These are phyloP conservation scores for Aproaerema taeniolella DNA, from an alignment of 2,888 invertebrate genomes.

Conservation along the genomic window DNA sequence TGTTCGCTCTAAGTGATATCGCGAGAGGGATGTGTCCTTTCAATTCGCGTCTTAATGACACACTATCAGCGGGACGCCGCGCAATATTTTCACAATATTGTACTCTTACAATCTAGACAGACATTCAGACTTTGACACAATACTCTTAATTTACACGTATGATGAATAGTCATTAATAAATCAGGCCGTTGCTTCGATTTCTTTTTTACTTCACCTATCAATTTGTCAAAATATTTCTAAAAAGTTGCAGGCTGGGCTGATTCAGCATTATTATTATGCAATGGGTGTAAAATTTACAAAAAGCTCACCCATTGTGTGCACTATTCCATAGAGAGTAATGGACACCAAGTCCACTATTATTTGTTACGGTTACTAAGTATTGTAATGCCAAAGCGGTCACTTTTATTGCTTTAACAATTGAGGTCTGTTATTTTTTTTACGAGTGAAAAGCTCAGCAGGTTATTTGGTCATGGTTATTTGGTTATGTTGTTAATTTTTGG, in stretches of 20 bases:
- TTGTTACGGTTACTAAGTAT: slow-evolving; percentile 14
- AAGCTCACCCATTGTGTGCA: background rate
- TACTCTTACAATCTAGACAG: slow-evolving; percentile 47
- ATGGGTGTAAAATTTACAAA: slow-evolving; percentile 2
- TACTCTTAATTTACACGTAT: slow-evolving; percentile 34
- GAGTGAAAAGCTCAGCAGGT: slow-evolving; percentile 46
- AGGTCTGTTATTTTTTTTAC: slow-evolving; percentile 30
- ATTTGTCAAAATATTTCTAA: slow-evolving; percentile 15
- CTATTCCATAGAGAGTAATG: slow-evolving; percentile 8
- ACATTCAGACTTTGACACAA: slow-evolving; percentile 37
- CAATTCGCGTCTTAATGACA: slow-evolving; percentile 63
- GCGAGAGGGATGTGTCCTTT: slow-evolving; percentile 48
- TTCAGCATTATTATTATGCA: slow-evolving; percentile 8
- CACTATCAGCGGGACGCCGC: slow-evolving; percentile 66
- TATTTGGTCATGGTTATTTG: slow-evolving; percentile 39
- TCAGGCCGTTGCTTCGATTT: slow-evolving; percentile 21
- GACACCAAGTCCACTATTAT: slow-evolving; percentile 16
- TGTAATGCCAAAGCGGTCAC: slow-evolving; percentile 18
- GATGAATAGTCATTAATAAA: slow-evolving; percentile 32
- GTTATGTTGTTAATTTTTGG: slow-evolving; percentile 18
- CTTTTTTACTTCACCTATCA: slow-evolving; percentile 19
- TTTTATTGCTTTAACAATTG: slow-evolving; percentile 28
- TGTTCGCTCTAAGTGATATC: slow-evolving; percentile 60
- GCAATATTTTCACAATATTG: slow-evolving; percentile 65
- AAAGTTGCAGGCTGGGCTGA: slow-evolving; percentile 2